These are phyloP conservation scores for Python bivittatus DNA, from an alignment of 2,113 vertebrate species.

Conservation along the genomic window DNA sequence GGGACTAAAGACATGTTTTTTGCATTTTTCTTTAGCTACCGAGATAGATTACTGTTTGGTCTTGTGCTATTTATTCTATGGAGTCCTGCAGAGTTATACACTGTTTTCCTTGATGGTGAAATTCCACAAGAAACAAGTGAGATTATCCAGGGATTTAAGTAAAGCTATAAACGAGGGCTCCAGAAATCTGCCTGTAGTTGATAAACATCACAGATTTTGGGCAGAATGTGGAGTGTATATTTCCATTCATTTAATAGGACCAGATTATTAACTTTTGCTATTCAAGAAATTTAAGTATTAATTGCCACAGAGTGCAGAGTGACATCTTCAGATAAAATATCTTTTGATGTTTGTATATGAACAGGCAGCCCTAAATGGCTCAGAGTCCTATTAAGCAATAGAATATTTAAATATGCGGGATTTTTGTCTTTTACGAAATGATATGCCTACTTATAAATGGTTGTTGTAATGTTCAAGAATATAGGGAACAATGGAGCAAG, in stretches of 20 bases:
- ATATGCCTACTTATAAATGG: not conserved
- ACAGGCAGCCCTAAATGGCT: not conserved
- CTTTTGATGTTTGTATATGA: not conserved
- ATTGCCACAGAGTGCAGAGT: not conserved
- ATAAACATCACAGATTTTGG: not conserved
- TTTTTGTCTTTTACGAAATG: not conserved
- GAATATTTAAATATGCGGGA: not conserved
- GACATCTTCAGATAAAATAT: not conserved
- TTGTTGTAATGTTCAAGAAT: not conserved
- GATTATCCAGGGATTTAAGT: not conserved
- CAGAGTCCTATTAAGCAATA: not conserved
- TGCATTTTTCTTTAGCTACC: not conserved
- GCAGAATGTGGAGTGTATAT: not conserved
- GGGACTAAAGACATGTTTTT: not conserved
- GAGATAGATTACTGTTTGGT: not conserved
- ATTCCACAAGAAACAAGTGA: not conserved
- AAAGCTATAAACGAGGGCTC: not conserved
- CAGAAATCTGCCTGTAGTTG: not conserved
- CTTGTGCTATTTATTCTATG: not conserved
- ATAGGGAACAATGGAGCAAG: not conserved
- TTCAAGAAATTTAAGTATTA: not conserved
- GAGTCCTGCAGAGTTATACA: not conserved
- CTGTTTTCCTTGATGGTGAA: not conserved
- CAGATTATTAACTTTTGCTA: not conserved
- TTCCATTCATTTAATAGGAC: not conserved